Base-by-base conservation (phyloP, 2,113 vertebrate genomes). In the Recurvirostra avosetta region DNA sequence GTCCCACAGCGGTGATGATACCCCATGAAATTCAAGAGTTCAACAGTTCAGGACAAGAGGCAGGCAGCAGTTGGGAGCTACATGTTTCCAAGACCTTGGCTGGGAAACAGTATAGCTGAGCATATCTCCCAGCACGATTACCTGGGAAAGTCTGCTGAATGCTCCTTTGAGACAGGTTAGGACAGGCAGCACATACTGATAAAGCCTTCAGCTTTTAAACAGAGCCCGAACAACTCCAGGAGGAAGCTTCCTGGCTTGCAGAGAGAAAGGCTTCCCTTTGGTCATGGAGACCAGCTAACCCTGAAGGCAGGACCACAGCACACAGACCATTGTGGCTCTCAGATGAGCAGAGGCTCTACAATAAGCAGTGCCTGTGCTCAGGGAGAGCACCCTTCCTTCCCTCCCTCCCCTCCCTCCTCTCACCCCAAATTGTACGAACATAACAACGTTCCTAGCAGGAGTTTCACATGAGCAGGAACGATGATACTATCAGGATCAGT, bases 401-500 rank as follows among this genome's bases (percentile, higher is more conserved):
- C 71, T 26, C 52, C 49, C 71, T 65, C 40, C 47, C 61, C 15
- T 52, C 74, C 32, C 36, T 77, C 41, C 80, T 50, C 82, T 90
- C 73, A 71, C 55, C 66, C 72, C 61, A 90, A 77, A 43, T 1
- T 61, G 14, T 5, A 62, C 4, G 67, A 74, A n/a, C 56, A 29
- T 8, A 41, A 70, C 30, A 45, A 53, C 0, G 0, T 26, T 82
- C 61, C 80, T 36, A 53, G 63, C 75, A 71, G 65, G 61, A 90
- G 76, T 36, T 83, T 52, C 41, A 36, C 61, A 65, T 1, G 14
- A 86, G 65, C 84, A 72, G 89, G 87, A 82, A 29, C 0, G 2
- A 65, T 53, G 96, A 94, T 89, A 15, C 66, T 45, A 92, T 89
- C 56, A 14, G 88, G 56, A 81, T 80, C 61, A 32, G 91, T 20